Evolutionary conservation across 2,113 vertebrate genomes (phyloP).

Genomic region (Nerophis ophidion): DNA sequence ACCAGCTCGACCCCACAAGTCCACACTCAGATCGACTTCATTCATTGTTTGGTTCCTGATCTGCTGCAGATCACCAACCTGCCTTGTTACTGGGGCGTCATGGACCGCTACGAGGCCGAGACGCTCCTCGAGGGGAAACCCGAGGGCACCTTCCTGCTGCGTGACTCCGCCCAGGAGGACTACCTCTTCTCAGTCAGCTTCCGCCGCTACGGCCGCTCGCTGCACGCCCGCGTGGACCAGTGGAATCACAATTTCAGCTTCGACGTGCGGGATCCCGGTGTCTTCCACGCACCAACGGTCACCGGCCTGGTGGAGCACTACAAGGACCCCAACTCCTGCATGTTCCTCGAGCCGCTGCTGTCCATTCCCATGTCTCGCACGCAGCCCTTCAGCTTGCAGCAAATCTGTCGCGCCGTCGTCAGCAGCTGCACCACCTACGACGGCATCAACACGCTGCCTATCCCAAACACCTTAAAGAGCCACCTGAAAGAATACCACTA

Average conservation of each 20-base stretch:
- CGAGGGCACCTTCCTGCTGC: constrained; percentile 78
- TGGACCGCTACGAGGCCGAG: constrained; percentile 81
- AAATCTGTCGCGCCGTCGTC: constrained; percentile 73
- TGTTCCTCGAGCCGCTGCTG: constrained; percentile 82
- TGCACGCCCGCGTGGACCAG: constrained; percentile 80
- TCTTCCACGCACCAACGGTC: constrained; percentile 77
- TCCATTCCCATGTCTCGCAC: constrained; percentile 74
- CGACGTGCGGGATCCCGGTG: constrained; percentile 79
- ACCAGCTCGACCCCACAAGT: constrained; percentile 52
- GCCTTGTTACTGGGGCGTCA: constrained; percentile 80
- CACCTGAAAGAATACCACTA: constrained; percentile 83
- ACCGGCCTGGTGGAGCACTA: constrained; percentile 77
- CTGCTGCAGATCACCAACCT: constrained; percentile 75
- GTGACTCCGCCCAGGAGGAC: constrained; percentile 82
- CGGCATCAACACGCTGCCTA: constrained; percentile 73
- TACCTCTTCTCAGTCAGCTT: constrained; percentile 84
- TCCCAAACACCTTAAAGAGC: constrained; percentile 77
- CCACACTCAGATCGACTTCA: constrained; percentile 79
- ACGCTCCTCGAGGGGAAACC: constrained; percentile 74
- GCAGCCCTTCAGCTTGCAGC: constrained; percentile 75
- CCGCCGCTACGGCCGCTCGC: constrained; percentile 78
- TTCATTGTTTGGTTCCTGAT: constrained; percentile 79
- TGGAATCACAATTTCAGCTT: constrained; percentile 86
- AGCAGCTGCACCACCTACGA: constrained; percentile 76
- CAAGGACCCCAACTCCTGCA: constrained; percentile 82